Base-by-base conservation (phyloP, 2,797 vertebrate species). In the Synaphobranchus kaupii region DNA sequence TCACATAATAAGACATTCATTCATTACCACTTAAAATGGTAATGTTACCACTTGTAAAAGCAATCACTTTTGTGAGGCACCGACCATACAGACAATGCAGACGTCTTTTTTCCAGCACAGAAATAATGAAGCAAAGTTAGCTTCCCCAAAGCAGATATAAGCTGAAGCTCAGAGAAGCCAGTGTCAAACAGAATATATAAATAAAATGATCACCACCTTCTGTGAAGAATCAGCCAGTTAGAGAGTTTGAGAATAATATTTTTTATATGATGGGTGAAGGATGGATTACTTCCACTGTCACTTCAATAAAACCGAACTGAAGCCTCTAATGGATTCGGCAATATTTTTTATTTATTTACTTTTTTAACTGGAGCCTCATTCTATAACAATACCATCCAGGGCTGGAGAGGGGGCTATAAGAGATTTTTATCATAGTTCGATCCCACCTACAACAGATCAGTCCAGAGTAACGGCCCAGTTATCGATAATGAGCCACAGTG, bases 341-440 rank as follows among this genome's bases (percentile, higher is more conserved):
- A n/a, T 5, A 34, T 34, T 28, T 15, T 66, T n/a, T 66, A 25
- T 66, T n/a, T 63, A 15, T 47, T 25, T 39, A 44, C 48, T 80
- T 44, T 25, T 22, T 2, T 5, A 7, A 83, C 13, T 17, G 28
- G n/a, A 82, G n/a, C 44, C 13, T 52, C 13, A 12, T 31, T n/a
- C 81, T 28, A 31, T 54, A 54, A 48, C 81, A 13, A 54, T 50
- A 15, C 81, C 47, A 52, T 3, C 81, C 44, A 25, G 44, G 50
- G 83, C 85, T 84, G 82, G 66, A 90, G 84, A 71, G 71, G 71
- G 71, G 71, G 71, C 39, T 54, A 84, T n/a, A 84, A 31, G 56
- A 34, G 87, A 91, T 90, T 87, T 86, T 90, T 88, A 91, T 92
- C 90, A 86, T 31, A 86, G 60, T 88, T 89, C 87, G 88, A 92